phyloP scores from a whole-genome alignment of 2,797 vertebrate genomes.

The Australoheros facetus region DNA sequence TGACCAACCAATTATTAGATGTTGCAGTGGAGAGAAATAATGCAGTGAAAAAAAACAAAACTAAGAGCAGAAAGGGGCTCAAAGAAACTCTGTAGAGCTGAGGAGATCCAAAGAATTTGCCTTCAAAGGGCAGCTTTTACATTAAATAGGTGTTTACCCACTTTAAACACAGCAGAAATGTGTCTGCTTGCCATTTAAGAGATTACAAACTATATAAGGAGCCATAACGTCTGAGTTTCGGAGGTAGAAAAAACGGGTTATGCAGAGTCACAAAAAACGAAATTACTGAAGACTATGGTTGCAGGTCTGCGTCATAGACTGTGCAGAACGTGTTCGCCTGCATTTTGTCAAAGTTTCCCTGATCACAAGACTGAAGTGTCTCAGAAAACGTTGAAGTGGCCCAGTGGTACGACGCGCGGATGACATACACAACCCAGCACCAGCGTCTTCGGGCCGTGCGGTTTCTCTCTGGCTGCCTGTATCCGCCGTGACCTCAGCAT shows the following conservation, averaged over 20 bases:
- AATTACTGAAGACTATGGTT: background rate
- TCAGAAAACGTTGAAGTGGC: background rate
- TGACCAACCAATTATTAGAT: background rate
- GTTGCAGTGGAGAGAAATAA: background rate
- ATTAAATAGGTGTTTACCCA: background rate
- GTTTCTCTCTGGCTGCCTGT: constrained; percentile 26
- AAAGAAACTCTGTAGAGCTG: background rate
- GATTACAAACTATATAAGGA: background rate
- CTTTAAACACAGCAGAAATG: background rate
- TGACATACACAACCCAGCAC: background rate
- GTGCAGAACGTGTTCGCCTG: background rate
- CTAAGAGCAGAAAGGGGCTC: background rate
- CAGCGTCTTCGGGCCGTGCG: constrained; percentile 8
- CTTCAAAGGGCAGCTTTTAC: background rate
- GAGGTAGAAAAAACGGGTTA: background rate
- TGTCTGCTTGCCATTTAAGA: background rate
- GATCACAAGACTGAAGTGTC: background rate
- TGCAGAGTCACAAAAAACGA: background rate
- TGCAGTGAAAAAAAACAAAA: background rate
- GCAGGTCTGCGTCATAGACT: background rate
- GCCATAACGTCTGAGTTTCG: background rate
- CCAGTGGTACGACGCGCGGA: background rate
- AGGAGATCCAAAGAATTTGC: background rate
- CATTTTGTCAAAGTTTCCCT: background rate
- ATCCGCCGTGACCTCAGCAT: constrained; percentile 38